A percentile compares a stretch with the other conserved stretches of the same genome.
Evolutionary conservation across 1,140 invertebrate genomes (phyloP).

Genomic region (Formica exsecta): DNA sequence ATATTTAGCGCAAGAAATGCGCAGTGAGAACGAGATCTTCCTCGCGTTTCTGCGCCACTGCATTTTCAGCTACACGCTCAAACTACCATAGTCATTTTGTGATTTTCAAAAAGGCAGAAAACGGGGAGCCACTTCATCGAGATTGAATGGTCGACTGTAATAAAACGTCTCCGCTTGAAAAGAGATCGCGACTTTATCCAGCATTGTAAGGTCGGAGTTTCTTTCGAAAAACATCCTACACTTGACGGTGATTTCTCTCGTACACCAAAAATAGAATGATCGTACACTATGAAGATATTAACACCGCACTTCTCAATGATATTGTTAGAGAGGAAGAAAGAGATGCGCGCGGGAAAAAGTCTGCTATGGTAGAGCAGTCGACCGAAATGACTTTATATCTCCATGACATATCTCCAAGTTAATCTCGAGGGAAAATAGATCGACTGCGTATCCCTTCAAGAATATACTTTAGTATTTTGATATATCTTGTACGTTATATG

Average conservation of each 20-base stretch:
- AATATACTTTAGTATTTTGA: background rate
- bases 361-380: conserved; percentile 67
- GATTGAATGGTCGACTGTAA: conserved; percentile 66
- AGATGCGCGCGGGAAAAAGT: conserved; percentile 55
- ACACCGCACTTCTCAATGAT: conserved; percentile 36
- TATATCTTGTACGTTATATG: background rate
- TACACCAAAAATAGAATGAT: conserved; percentile 55
- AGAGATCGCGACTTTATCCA: conserved; percentile 52
- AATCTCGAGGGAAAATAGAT: conserved; percentile 54
- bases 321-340: conserved; percentile 51
- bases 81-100: conserved; percentile 24
- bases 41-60: conserved; percentile 27
- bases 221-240: conserved; percentile 41
- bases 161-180: conserved; percentile 67
- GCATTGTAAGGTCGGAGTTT: conserved; percentile 46
- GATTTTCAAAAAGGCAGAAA: conserved; percentile 52
- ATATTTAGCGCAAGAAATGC: background rate
- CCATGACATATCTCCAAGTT: conserved; percentile 52
- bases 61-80: conserved; percentile 20
- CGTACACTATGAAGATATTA: conserved; percentile 56
- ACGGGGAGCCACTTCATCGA: conserved; percentile 50
- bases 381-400: conserved; percentile 67
- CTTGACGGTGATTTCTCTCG: conserved; percentile 54
- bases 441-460: background rate
- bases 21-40: background rate